A percentile compares a stretch with the other conserved stretches of the same genome.
These are phyloP conservation scores for Gadopsis marmoratus DNA, from an alignment of 2,797 vertebrate species.

Conservation along the genomic window DNA sequence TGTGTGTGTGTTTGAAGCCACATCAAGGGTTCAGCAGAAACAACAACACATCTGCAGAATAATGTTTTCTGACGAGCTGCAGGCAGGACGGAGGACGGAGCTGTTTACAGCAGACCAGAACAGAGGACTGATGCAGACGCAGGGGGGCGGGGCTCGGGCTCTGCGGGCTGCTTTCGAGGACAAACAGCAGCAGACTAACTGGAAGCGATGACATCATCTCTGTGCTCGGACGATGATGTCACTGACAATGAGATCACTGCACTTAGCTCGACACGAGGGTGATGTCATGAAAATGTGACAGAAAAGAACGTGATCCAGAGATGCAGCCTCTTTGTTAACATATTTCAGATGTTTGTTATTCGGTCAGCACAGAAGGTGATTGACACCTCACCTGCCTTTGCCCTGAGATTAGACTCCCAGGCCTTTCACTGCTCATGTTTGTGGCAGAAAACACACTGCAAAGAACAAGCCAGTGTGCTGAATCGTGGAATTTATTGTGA, in stretches of 20 bases:
- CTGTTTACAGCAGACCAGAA: neutral
- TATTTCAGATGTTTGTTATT: neutral
- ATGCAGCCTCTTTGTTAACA: neutral
- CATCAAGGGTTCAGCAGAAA: conserved; percentile 47
- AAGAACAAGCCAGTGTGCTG: neutral
- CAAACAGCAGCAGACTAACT: conserved; percentile 47
- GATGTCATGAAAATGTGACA: conserved; percentile 46
- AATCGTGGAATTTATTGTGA: neutral
- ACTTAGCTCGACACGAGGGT: neutral
- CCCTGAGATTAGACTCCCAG: conserved; percentile 3
- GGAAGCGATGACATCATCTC: conserved; percentile 64
- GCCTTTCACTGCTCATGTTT: neutral
- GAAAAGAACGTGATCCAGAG: neutral
- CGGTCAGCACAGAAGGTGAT: neutral
- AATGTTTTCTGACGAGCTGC: conserved; percentile 3
- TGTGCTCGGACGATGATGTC: conserved; percentile 46
- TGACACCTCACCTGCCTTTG: neutral
- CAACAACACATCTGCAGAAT: conserved; percentile 28
- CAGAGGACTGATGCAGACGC: neutral
- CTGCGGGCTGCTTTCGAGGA: conserved; percentile 24
- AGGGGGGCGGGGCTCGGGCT: conserved; percentile 9
- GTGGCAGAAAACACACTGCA: too few relatives aligned
- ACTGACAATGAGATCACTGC: conserved; percentile 55
- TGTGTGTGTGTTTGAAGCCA: conserved; percentile 23
- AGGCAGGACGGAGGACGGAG: conserved; percentile 3